Conservation (phyloP, 2,888 invertebrate species). For the Autographa pulchrina region DNA sequence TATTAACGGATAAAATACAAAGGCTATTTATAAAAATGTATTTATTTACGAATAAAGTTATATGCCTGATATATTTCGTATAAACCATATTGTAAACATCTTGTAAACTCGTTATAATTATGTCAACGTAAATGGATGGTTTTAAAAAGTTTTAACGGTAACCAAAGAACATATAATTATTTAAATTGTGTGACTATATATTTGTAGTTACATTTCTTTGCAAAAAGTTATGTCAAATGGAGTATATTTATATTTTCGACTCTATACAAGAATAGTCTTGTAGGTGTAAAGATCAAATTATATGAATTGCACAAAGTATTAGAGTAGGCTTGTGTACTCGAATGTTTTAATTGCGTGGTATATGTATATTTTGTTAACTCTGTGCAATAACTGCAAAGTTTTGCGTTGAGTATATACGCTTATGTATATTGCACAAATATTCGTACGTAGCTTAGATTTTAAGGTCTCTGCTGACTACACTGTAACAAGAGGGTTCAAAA, state of each 20-base stretch:
- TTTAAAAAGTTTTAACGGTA: no score
- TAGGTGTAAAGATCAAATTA: slow-evolving; percentile 9
- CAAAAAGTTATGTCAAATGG: not conserved
- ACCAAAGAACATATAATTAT: not conserved
- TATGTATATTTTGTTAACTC: not conserved
- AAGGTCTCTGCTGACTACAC: slow-evolving; percentile 11
- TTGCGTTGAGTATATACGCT: not conserved
- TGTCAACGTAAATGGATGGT: no score
- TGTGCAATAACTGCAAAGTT: not conserved
- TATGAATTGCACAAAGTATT: slow-evolving; percentile 2
- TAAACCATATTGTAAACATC: not conserved
- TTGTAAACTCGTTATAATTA: not conserved
- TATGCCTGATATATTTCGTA: not conserved
- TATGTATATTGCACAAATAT: slow-evolving; percentile 21
- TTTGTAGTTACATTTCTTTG: not conserved
- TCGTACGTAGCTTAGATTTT: slow-evolving; percentile 31
- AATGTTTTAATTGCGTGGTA: not conserved
- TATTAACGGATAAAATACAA: not conserved
- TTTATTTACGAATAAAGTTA: not conserved
- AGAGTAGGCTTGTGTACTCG: not conserved
- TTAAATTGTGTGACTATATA: not conserved
- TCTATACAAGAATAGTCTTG: no score
- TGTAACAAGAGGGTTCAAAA: not conserved
- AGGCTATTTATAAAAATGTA: slow-evolving; percentile 1
- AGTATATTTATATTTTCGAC: slow-evolving; percentile 9